Percentiles rank a stretch among this genome's conserved stretches.
Evolutionary conservation across 2,888 invertebrate genomes (phyloP).

Genomic region (Tiliacea aurago): DNA sequence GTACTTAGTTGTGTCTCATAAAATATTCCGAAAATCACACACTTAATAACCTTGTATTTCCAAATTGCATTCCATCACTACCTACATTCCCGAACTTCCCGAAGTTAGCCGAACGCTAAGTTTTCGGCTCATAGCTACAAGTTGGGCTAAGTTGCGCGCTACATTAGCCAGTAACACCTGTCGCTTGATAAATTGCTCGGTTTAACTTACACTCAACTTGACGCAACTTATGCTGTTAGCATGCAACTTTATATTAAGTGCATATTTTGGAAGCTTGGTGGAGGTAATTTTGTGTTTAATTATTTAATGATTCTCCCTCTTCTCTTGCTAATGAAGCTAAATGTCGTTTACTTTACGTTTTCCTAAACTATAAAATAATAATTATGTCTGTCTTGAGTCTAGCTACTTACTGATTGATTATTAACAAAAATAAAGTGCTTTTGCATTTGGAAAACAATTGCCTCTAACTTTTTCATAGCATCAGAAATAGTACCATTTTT

Average conservation of each 20-base stretch:
- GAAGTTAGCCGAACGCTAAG: constrained; percentile 43
- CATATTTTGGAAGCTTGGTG: constrained; percentile 43
- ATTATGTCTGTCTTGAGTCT: background rate
- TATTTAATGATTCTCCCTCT: constrained; percentile 1
- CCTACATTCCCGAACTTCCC: constrained; percentile 27
- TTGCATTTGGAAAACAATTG: background rate
- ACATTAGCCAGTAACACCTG: constrained; percentile 71
- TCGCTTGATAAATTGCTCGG: constrained; percentile 69
- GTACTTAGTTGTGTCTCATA: no score
- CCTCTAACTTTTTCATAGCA: background rate
- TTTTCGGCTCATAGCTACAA: constrained; percentile 58
- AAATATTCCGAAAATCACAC: background rate
- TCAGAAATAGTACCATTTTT: background rate
- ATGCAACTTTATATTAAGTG: constrained; percentile 59
- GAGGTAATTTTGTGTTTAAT: constrained; percentile 21
- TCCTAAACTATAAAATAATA: background rate
- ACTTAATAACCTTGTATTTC: constrained; percentile 5
- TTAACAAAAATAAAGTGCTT: background rate
- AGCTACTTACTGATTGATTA: background rate
- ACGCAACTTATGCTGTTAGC: constrained; percentile 57
- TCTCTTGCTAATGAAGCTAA: background rate
- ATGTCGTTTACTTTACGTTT: background rate
- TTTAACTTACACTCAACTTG: constrained; percentile 66
- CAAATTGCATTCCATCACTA: constrained; percentile 52
- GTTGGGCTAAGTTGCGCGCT: constrained; percentile 57